These are phyloP conservation scores for Notarius lentiginosus DNA, from an alignment of 2,113 vertebrate species.

Conservation along the genomic window DNA sequence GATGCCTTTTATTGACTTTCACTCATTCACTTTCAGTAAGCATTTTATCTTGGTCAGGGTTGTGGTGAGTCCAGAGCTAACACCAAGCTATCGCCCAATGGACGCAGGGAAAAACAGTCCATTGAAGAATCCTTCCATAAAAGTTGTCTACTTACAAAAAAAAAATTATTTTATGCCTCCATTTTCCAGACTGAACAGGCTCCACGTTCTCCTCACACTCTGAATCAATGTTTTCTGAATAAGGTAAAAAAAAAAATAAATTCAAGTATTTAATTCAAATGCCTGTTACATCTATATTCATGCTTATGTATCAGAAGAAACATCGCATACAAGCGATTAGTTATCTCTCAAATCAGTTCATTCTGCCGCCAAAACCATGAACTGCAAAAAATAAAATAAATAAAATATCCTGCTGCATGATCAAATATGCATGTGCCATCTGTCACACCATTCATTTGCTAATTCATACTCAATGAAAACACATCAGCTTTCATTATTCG, in stretches of 20 bases:
- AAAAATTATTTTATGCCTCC: background rate
- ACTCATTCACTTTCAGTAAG: background rate
- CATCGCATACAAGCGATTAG: background rate
- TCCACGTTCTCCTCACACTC: background rate
- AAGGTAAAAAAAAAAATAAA: background rate
- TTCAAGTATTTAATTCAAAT: background rate
- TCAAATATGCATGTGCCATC: slow-evolving; percentile 45
- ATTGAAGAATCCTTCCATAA: background rate
- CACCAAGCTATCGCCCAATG: too few species aligned
- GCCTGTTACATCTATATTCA: background rate
- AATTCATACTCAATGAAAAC: slow-evolving; percentile 51
- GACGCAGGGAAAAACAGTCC: background rate
- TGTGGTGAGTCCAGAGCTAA: background rate
- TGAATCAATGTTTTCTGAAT: background rate
- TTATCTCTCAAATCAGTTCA: background rate
- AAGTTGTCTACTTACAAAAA: background rate
- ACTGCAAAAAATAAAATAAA: background rate
- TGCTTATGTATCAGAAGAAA: background rate
- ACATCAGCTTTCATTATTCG: slow-evolving; percentile 54
- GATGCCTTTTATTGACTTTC: background rate
- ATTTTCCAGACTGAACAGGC: background rate
- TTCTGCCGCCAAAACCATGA: background rate
- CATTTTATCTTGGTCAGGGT: background rate
- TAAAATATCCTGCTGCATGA: slow-evolving; percentile 27
- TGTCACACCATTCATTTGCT: slow-evolving; percentile 52